Conservation (phyloP, 2,888 invertebrate genomes). For the Zhuqinia jingwanae region DNA sequence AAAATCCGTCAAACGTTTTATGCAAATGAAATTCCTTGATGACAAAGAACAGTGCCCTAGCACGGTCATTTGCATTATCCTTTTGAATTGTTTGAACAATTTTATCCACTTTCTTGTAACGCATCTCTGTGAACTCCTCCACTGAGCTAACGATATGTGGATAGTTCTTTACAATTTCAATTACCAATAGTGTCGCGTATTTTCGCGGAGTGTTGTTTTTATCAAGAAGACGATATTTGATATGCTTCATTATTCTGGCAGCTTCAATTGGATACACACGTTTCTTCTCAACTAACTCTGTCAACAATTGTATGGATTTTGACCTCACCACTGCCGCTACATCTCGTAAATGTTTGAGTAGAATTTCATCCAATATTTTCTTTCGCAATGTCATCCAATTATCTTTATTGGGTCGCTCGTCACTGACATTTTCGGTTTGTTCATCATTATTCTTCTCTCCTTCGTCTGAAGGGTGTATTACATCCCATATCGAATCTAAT, state of each 20-base stretch:
- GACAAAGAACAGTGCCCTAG: conserved; percentile 50
- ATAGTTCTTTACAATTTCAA: conserved; percentile 69
- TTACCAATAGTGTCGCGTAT: conserved; percentile 68
- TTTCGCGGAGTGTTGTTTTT: conserved; percentile 74
- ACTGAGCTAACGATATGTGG: conserved; percentile 71
- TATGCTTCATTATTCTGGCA: conserved; percentile 56
- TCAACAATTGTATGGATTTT: conserved; percentile 67
- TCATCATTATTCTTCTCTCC: background rate
- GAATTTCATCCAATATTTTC: conserved; percentile 60
- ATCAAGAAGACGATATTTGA: conserved; percentile 70
- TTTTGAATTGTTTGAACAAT: conserved; percentile 47
- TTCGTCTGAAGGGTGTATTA: conserved; percentile 36
- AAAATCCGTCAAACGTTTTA: conserved; percentile 10
- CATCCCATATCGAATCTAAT: conserved; percentile 50
- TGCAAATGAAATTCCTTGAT: conserved; percentile 66
- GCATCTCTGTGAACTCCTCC: conserved; percentile 34
- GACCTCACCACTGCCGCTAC: conserved; percentile 72
- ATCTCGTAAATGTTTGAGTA: conserved; percentile 72
- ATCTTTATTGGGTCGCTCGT: conserved; percentile 44
- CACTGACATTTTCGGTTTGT: conserved; percentile 13
- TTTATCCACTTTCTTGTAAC: conserved; percentile 26
- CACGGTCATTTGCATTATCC: conserved; percentile 43
- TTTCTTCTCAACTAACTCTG: conserved; percentile 56
- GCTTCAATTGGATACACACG: conserved; percentile 60
- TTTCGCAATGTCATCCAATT: conserved; percentile 49